phyloP scores from a whole-genome alignment of 2,797 vertebrate genomes.

The Karalla daura region DNA sequence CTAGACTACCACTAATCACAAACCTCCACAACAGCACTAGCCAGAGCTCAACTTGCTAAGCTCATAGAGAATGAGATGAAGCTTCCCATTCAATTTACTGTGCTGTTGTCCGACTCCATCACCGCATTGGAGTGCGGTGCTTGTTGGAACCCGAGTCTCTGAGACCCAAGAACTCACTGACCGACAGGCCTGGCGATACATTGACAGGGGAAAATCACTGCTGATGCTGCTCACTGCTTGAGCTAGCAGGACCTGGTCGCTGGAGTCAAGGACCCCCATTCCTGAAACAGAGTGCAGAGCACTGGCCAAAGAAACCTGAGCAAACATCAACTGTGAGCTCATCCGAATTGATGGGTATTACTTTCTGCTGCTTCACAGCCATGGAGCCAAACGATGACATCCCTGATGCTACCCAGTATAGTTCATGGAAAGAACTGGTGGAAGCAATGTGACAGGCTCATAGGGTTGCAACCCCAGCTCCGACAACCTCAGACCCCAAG shows the following conservation, averaged over 20 bases:
- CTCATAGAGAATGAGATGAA: constrained; percentile 8
- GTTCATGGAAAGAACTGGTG: neutral
- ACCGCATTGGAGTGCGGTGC: constrained; percentile 8
- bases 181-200: neutral
- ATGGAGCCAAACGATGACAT: neutral
- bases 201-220: constrained; percentile 11
- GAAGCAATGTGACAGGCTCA: neutral
- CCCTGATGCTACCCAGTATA: neutral
- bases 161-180: constrained; percentile 14
- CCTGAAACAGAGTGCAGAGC: neutral
- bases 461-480: neutral
- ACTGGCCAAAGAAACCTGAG: neutral
- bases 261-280: constrained; percentile 21
- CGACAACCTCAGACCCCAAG: neutral
- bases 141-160: neutral
- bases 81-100: neutral
- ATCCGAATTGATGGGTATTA: neutral
- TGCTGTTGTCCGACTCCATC: constrained; percentile 1
- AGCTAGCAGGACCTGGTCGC: neutral
- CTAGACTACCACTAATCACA: too few relatives aligned
- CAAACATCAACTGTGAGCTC: neutral
- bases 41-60: constrained; percentile 3
- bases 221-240: neutral
- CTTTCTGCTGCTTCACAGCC: neutral
- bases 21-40: too few relatives aligned